These are phyloP conservation scores for Nothoprocta perdicaria DNA, from an alignment of 2,113 vertebrate species.

Conservation along the genomic window DNA sequence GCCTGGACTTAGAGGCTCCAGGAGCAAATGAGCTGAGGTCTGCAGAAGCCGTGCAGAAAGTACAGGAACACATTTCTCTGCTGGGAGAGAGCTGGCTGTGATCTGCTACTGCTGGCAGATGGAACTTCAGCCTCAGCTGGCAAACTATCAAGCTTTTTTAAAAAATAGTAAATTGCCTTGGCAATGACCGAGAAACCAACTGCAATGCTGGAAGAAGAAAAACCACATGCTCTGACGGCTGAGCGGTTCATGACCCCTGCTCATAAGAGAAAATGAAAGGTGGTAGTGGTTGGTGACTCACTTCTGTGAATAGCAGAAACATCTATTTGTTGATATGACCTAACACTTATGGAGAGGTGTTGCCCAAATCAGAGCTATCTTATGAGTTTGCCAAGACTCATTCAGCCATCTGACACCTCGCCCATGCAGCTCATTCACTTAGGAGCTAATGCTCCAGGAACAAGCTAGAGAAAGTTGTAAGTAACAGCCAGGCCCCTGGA, in stretches of 20 bases:
- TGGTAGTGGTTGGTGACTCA: slow-evolving; percentile 48
- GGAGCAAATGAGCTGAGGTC: slow-evolving; percentile 29
- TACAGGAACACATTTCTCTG: slow-evolving; percentile 31
- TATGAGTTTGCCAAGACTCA: background rate
- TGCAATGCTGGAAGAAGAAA: slow-evolving; percentile 10
- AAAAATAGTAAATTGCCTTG: slow-evolving; percentile 47
- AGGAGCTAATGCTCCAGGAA: background rate
- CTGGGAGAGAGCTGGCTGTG: slow-evolving; percentile 42
- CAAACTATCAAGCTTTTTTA: slow-evolving; percentile 40
- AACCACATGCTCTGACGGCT: background rate
- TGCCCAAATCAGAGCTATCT: background rate
- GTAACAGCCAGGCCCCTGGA: slow-evolving; percentile 16
- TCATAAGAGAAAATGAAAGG: background rate
- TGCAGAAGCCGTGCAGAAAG: background rate
- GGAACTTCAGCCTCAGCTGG: slow-evolving; percentile 58
- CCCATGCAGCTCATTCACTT: background rate
- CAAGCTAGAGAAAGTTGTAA: background rate
- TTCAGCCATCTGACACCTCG: background rate
- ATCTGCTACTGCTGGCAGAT: slow-evolving; percentile 50
- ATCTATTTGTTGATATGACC: background rate
- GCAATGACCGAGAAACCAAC: slow-evolving; percentile 43
- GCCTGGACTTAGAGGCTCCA: background rate
- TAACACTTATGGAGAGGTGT: slow-evolving; percentile 3
- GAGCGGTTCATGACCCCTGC: slow-evolving; percentile 1
- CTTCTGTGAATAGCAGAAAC: background rate